A percentile compares a stretch with the other conserved stretches of the same genome.
These are phyloP conservation scores for Aleiodes alternator DNA, from an alignment of 2,888 invertebrate species.

Conservation along the genomic window DNA sequence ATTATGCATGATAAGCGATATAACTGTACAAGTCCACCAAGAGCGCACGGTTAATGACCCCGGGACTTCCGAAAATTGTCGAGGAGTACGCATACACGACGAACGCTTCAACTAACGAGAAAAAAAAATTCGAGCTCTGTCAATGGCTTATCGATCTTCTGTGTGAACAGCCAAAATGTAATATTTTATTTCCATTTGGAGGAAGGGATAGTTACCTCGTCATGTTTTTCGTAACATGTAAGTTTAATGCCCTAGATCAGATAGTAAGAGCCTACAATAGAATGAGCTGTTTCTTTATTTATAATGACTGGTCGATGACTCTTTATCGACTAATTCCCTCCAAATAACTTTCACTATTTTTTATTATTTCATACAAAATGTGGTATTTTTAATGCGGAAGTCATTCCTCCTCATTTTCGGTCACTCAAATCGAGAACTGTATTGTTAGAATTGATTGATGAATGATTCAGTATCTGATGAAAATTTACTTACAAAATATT, in stretches of 20 bases:
- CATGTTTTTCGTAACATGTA: slow-evolving; percentile 44
- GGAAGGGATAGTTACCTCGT: slow-evolving; percentile 36
- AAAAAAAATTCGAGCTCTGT: neutral
- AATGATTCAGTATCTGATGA: no score
- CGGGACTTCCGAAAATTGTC: slow-evolving; percentile 46
- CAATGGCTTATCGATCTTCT: slow-evolving; percentile 49
- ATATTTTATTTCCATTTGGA: neutral
- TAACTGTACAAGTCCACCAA: slow-evolving; percentile 41
- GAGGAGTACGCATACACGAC: slow-evolving; percentile 40
- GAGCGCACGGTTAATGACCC: slow-evolving; percentile 52
- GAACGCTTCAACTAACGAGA: slow-evolving; percentile 18
- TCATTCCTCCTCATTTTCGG: no score
- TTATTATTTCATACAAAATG: no score
- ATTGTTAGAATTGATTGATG: no score
- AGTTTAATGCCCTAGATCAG: slow-evolving; percentile 40
- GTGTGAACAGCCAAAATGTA: slow-evolving; percentile 34
- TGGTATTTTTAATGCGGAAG: no score
- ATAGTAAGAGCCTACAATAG: slow-evolving; percentile 3
- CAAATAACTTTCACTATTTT: slow-evolving; percentile 26
- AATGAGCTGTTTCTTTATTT: slow-evolving; percentile 18
- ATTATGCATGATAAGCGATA: slow-evolving; percentile 28
- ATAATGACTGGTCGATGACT: slow-evolving; percentile 13
- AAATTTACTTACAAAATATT: no score
- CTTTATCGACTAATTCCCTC: neutral
- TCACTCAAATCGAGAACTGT: no score